Evolutionary conservation across 1,140 invertebrate species (phyloP).

Genomic region (Scaptomyza hsui): DNA sequence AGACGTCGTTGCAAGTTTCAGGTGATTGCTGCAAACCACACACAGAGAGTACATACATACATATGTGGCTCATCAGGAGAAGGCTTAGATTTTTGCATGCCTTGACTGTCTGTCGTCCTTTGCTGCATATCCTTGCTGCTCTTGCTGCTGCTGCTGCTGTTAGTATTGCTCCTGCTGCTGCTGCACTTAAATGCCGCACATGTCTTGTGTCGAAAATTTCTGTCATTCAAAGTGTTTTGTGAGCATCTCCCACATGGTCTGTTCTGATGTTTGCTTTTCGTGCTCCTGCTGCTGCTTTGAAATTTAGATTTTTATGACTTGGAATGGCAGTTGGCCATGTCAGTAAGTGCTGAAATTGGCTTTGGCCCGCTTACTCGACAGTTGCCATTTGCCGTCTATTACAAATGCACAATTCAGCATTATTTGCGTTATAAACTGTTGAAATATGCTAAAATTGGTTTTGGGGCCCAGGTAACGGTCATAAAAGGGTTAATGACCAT

Average conservation of each 20-base stretch:
- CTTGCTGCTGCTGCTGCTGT: constrained; percentile 35
- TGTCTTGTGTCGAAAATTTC: constrained; percentile 78
- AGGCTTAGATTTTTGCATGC: constrained; percentile 78
- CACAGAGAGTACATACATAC: constrained; percentile 32
- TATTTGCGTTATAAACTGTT: constrained; percentile 74
- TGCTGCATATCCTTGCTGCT: constrained; percentile 21
- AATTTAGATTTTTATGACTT: constrained; percentile 79
- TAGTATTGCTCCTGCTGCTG: constrained; percentile 23
- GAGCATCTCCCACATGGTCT: constrained; percentile 43
- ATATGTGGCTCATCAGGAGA: constrained; percentile 51
- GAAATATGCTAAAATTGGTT: constrained; percentile 69
- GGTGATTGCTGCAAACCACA: constrained; percentile 60
- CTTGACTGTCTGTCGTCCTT: constrained; percentile 42
- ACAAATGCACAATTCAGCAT: constrained; percentile 78
- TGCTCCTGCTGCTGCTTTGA: constrained; percentile 60
- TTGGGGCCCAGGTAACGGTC: constrained; percentile 45
- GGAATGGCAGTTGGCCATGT: constrained; percentile 29
- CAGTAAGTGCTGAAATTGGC: constrained; percentile 67
- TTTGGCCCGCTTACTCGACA: constrained; percentile 38
- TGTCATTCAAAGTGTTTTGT: constrained; percentile 67
- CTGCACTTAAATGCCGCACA: constrained; percentile 74
- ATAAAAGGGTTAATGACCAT: constrained; percentile 77
- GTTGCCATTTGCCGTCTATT: constrained; percentile 62
- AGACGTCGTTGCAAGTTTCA: constrained; percentile 53
- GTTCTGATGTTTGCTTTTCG: constrained; percentile 10